These are phyloP conservation scores for Malthinus flaveolus DNA, from an alignment of 2,888 invertebrate genomes.

Conservation along the genomic window DNA sequence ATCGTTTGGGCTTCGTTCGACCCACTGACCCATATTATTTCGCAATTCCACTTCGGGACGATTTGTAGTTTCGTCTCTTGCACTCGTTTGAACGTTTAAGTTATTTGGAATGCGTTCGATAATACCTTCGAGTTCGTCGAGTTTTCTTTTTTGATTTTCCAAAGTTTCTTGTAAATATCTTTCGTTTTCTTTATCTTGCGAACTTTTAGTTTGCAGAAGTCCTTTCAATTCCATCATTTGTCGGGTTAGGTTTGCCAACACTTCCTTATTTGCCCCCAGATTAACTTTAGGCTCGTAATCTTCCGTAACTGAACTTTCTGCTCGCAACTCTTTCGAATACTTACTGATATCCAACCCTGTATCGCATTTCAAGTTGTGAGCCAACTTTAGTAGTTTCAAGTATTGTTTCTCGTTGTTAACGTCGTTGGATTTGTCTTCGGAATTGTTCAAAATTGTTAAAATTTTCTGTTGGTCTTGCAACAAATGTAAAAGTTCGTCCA, in stretches of 20 bases:
- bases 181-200: too few species aligned
- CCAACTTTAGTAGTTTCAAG: conserved; percentile 2
- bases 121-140: neutral
- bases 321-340: too few species aligned
- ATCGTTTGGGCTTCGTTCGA: too few species aligned
- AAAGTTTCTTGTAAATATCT: neutral
- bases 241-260: too few species aligned
- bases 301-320: too few species aligned
- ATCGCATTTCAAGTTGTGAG: too few species aligned
- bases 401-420: conserved; percentile 9
- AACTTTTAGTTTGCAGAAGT: too few species aligned
- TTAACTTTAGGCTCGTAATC: too few species aligned
- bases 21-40: too few species aligned
- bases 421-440: conserved; percentile 16
- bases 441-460: conserved; percentile 38
- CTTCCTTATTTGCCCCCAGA: too few species aligned
- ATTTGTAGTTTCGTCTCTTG: neutral
- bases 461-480: conserved; percentile 47
- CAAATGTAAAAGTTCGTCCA: conserved; percentile 44
- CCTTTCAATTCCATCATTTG: too few species aligned
- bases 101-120: neutral
- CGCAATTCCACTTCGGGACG: neutral
- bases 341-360: too few species aligned
- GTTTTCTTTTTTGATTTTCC: conserved; percentile 7
- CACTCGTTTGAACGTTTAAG: neutral